Base-by-base conservation (phyloP, 2,888 invertebrate species). In the Plemyria rubiginata region DNA sequence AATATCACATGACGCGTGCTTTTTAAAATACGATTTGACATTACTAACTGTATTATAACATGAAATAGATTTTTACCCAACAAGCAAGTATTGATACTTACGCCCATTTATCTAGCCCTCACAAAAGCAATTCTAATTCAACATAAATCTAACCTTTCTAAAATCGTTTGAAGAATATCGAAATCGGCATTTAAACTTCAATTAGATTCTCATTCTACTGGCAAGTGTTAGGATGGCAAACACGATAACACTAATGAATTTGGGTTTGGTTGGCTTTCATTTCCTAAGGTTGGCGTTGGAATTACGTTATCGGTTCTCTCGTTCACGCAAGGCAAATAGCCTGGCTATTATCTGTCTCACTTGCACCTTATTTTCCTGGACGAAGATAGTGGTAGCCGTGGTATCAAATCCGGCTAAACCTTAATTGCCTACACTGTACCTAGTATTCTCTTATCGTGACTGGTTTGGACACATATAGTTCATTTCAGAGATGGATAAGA, bases 191-290 rank as follows among this genome's bases (percentile, higher is more conserved):
- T 64, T 57, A 60, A 65, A 65, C 64, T 64, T 65, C 65, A 65
- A 65, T 65, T 65, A 65, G 76, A 66, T 71, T 76, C 75, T 72
- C 75, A 75, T 77, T 74, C 76, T 75, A 73, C 74, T 64, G 70
- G 79, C 77, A 76, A 75, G 73, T 73, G 73, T 77, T 74, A 74
- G 82, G 79, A 83, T 80, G 78, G 82, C 76, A 78, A 78, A 79
- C 77, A 80, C 79, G 85, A 86, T 86, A 84, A 82, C 84, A 82
- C 81, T 85, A 86, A 86, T 85, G 82, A 85, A 86, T 86, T 86
- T 85, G 80, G 82, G 84, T 86, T 85, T 78, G 79, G 80, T 75
- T 80, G 78, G 80, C 80, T 84, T 85, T 82, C 84, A 85, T 86
- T 85, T 82, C 83, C 83, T 84, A 82, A 84, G 80, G 82, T 84